Conservation (phyloP, 2,113 vertebrate species). For the Malurus melanocephalus region DNA sequence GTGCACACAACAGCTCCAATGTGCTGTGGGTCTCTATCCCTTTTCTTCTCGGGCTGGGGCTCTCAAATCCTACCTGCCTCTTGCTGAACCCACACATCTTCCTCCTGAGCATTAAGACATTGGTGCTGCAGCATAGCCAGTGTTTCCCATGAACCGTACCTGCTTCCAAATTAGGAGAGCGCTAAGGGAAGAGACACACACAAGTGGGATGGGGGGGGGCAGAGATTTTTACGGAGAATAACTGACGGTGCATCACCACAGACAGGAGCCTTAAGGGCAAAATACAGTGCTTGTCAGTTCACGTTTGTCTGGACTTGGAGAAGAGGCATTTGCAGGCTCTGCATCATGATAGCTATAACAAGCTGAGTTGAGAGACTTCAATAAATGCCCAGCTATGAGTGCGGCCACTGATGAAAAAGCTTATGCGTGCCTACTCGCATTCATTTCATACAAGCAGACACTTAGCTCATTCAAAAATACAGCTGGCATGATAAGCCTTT, state of each 20-base stretch:
- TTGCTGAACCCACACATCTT: background rate
- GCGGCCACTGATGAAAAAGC: slow-evolving; percentile 55
- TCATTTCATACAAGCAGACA: slow-evolving; percentile 53
- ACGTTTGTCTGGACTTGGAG: slow-evolving; percentile 48
- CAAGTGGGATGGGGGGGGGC: background rate
- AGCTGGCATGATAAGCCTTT: slow-evolving; percentile 58
- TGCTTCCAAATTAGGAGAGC: background rate
- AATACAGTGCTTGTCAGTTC: slow-evolving; percentile 69
- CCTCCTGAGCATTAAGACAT: background rate
- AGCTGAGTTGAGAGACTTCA: slow-evolving; percentile 59
- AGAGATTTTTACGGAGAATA: slow-evolving; percentile 35
- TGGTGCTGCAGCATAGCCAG: background rate
- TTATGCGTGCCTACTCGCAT: slow-evolving; percentile 45
- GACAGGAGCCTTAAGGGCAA: slow-evolving; percentile 71
- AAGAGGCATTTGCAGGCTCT: slow-evolving; percentile 58
- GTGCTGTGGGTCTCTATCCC: background rate
- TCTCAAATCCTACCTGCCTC: background rate
- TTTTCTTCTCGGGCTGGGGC: background rate
- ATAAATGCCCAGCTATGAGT: background rate
- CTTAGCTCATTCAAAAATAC: slow-evolving; percentile 58
- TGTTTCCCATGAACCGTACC: background rate
- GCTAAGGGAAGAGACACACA: background rate
- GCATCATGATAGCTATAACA: slow-evolving; percentile 55
- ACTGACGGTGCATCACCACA: slow-evolving; percentile 30
- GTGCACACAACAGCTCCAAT: background rate